phyloP scores from a whole-genome alignment of 2,888 invertebrate genomes.

The Diogma glabrata region DNA sequence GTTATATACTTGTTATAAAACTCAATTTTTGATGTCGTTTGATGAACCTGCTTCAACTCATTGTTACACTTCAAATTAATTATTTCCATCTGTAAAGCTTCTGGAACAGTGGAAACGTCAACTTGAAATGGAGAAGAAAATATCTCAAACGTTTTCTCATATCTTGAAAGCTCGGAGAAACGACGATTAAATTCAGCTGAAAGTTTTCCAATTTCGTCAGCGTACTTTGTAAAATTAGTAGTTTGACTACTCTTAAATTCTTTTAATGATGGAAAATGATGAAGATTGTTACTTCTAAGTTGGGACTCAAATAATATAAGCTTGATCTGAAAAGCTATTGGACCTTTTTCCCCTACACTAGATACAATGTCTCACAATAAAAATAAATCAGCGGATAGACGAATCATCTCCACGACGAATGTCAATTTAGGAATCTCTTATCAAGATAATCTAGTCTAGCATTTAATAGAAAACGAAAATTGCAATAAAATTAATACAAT shows the following conservation, averaged over 20 bases:
- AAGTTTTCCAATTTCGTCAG: constrained; percentile 9
- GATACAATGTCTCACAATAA: too few species aligned
- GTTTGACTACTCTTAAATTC: neutral
- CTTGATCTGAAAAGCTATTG: neutral
- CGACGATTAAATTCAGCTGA: constrained; percentile 1
- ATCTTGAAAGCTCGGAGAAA: neutral
- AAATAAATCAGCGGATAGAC: too few species aligned
- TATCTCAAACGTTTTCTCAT: constrained; percentile 7
- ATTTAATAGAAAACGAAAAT: too few species aligned
- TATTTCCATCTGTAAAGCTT: constrained; percentile 7
- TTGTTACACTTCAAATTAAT: constrained; percentile 8
- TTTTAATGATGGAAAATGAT: neutral
- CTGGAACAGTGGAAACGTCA: constrained; percentile 3
- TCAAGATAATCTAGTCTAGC: too few species aligned
- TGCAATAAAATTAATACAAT: too few species aligned
- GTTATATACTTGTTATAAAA: constrained; percentile 8
- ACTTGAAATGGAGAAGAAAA: constrained; percentile 1
- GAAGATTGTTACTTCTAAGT: neutral
- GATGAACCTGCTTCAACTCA: neutral
- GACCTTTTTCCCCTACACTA: too few species aligned
- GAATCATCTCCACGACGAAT: too few species aligned
- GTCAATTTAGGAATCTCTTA: too few species aligned
- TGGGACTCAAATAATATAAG: neutral
- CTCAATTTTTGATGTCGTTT: constrained; percentile 5
- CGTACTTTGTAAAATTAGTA: neutral